Conservation (phyloP, 2,797 vertebrate genomes). For the Phrynocephalus forsythii region DNA sequence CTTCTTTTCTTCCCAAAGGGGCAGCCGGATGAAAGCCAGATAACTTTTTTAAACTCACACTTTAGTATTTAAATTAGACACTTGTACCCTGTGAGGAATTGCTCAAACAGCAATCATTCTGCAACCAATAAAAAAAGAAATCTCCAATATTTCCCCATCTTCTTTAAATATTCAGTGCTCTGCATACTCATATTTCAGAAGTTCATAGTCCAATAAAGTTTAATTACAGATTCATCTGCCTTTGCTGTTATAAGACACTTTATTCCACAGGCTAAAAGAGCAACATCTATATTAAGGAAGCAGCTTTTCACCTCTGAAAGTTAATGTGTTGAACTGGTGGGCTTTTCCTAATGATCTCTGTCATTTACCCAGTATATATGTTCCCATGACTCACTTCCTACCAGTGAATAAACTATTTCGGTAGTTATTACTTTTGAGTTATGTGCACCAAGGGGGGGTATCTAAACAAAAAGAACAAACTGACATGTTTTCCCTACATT, state of each 20-base stretch:
- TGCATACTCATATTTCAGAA: conserved; percentile 22
- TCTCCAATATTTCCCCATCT: conserved; percentile 14
- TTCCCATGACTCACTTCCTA: conserved; percentile 66
- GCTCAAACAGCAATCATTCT: neutral
- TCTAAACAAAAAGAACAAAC: neutral
- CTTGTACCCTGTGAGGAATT: neutral
- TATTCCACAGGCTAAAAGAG: neutral
- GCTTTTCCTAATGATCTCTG: conserved; percentile 52
- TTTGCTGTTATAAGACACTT: conserved; percentile 28
- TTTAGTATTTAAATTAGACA: accelerated
- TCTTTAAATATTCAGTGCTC: conserved; percentile 22
- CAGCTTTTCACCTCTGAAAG: conserved; percentile 24
- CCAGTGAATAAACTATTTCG: conserved; percentile 39
- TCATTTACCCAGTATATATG: conserved; percentile 46
- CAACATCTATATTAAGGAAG: conserved; percentile 25
- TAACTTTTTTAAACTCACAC: neutral
- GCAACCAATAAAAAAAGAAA: neutral
- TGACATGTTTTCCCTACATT: conserved; percentile 39
- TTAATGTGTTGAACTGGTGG: accelerated
- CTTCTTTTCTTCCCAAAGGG: neutral
- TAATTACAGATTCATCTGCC: neutral
- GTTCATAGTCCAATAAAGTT: conserved; percentile 21
- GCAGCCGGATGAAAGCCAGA: neutral
- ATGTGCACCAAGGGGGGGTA: neutral
- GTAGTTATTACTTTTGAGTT: conserved; percentile 30